A percentile compares a stretch with the other conserved stretches of the same genome.
These are phyloP conservation scores for Cosmia trapezina DNA, from an alignment of 2,888 invertebrate species.

Conservation along the genomic window DNA sequence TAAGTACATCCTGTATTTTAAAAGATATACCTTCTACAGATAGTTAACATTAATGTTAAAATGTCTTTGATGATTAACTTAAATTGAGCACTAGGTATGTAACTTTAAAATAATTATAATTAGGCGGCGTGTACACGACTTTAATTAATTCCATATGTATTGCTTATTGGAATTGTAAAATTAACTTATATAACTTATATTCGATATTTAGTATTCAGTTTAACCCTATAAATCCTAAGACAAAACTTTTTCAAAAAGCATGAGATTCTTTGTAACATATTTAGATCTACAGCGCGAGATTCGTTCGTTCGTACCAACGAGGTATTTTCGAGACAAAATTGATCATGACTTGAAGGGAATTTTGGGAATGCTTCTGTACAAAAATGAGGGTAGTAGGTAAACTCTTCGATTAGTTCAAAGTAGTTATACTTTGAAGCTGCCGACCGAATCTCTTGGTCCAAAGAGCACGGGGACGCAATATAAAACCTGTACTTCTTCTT, in stretches of 20 bases:
- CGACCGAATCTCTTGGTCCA: slow-evolving; percentile 90
- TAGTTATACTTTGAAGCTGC: slow-evolving; percentile 82
- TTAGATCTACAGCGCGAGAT: slow-evolving; percentile 82
- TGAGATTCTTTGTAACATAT: slow-evolving; percentile 81
- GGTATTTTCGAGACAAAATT: slow-evolving; percentile 75
- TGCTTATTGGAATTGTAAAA: slow-evolving; percentile 37
- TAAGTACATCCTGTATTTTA: not conserved
- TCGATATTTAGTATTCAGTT: slow-evolving; percentile 63
- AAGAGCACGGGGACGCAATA: slow-evolving; percentile 93
- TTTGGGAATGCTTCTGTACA: slow-evolving; percentile 94
- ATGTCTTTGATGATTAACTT: slow-evolving; percentile 40
- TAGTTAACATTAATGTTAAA: not conserved
- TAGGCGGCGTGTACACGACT: slow-evolving; percentile 51
- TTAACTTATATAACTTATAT: slow-evolving; percentile 46
- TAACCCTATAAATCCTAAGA: slow-evolving; percentile 83
- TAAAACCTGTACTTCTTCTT: slow-evolving; percentile 92
- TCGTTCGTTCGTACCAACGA: slow-evolving; percentile 71
- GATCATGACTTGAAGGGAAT: slow-evolving; percentile 81
- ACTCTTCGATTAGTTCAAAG: slow-evolving; percentile 87
- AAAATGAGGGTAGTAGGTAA: slow-evolving; percentile 94
- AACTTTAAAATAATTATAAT: slow-evolving; percentile 36
- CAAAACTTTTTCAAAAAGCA: slow-evolving; percentile 87
- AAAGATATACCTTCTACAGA: not conserved
- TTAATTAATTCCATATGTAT: slow-evolving; percentile 23
- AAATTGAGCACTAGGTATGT: slow-evolving; percentile 53